These are phyloP conservation scores for Onychomys arenicola DNA, from an alignment of 2,797 vertebrate genomes.

Conservation along the genomic window DNA sequence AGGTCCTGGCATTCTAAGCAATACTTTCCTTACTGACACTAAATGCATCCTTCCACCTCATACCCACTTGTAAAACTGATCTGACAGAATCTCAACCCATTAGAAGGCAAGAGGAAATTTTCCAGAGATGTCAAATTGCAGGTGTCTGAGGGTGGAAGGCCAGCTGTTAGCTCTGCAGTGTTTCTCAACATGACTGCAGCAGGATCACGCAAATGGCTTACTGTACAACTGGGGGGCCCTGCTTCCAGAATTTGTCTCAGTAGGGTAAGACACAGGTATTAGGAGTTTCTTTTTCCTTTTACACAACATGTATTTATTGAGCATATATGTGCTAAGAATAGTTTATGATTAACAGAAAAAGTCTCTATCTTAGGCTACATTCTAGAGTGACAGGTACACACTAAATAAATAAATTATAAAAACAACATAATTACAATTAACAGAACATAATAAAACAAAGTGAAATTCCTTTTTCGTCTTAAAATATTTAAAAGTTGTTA, in stretches of 20 bases:
- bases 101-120: slow-evolving; percentile 12
- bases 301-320: slow-evolving; percentile 55
- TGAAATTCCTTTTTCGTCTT: slow-evolving; percentile 51
- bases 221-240: slow-evolving; percentile 2
- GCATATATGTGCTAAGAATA: slow-evolving; percentile 21
- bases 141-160: slow-evolving; percentile 35
- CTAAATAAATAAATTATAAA: slow-evolving; percentile 69
- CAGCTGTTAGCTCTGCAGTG: background rate
- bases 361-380: slow-evolving; percentile 46
- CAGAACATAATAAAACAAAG: slow-evolving; percentile 52
- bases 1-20: background rate
- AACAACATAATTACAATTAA: slow-evolving; percentile 59
- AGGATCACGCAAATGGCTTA: background rate
- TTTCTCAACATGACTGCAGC: slow-evolving; percentile 1
- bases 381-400: slow-evolving; percentile 44
- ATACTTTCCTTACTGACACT: background rate
- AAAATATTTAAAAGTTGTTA: slow-evolving; percentile 40
- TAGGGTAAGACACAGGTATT: slow-evolving; percentile 32
- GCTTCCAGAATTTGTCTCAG: background rate
- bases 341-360: slow-evolving; percentile 55
- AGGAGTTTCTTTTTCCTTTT: slow-evolving; percentile 17
- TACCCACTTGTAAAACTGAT: background rate
- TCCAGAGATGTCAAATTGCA: slow-evolving; percentile 46
- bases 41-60: background rate
- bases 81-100: background rate